Percentiles rank a stretch among this genome's conserved stretches.
Evolutionary conservation across 2,113 vertebrate genomes (phyloP).

Genomic region (Rhadina sibilatrix): DNA sequence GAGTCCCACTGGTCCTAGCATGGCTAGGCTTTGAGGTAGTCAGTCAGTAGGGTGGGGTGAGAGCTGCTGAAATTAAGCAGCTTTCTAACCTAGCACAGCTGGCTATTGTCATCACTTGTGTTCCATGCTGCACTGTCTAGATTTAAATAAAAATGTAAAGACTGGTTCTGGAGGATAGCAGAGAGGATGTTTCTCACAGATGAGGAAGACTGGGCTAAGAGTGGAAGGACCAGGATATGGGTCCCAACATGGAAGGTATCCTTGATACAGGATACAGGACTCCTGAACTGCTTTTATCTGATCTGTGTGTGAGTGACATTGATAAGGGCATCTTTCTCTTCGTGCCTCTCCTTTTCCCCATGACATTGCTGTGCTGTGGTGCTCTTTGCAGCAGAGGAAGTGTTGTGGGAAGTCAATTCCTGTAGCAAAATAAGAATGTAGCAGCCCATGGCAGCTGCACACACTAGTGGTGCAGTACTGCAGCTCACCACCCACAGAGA

Average conservation of each 20-base stretch:
- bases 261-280: neutral
- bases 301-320: neutral
- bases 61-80: neutral
- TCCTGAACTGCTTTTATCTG: neutral
- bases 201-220: neutral
- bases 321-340: neutral
- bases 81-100: neutral
- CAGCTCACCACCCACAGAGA: neutral
- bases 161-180: neutral
- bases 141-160: neutral
- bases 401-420: neutral
- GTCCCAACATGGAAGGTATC: neutral
- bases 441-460: neutral
- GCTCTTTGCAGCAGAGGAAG: neutral
- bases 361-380: neutral
- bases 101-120: neutral
- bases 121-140: neutral
- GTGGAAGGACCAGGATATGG: neutral
- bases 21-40: neutral
- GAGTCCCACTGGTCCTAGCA: neutral
- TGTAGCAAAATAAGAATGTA: neutral
- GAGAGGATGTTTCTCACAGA: neutral
- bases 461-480: accelerated
- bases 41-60: neutral
- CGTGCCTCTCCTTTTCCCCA: neutral